Evolutionary conservation across 2,797 vertebrate species (phyloP), one percentile per base, ranked within the genome.

Genomic region (Amblyopsis hoosieri): DNA sequence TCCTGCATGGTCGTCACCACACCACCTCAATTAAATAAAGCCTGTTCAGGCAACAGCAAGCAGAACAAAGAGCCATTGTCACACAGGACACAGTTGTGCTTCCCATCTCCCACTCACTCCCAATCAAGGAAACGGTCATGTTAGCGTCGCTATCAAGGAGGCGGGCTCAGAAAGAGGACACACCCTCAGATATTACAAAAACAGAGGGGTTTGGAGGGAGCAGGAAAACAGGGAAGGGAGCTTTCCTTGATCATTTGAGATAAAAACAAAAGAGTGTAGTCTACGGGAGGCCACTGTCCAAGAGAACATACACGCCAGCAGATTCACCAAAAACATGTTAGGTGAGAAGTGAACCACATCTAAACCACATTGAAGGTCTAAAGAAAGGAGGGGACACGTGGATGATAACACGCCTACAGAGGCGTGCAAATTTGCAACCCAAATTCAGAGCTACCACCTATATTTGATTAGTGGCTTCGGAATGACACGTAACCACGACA

Each of bases 401-500:
- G 7, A 33, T 50, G 51, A 42, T 56, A 65, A 47, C 53, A 37
- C 19, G 23, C 52, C 14, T 69, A 31, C 23, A 45, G 37, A 61
- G 59, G 29, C 6, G 19, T 75, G 79, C 79, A 86, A 76, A 92
- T 91, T 88, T 91, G 88, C 91, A 90, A 81, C 80, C 84, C 80
- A 85, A 89, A 87, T 76, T 82, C 81, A 85, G 81, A 57, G 75
- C 81, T 69, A 84, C 83, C 71, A 81, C 54, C 78, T 83, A 59
- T 88, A 92, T 93, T 93, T 92, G 92, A 94, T 93, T 92, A 93
- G 87, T 90, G 85, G 82, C 83, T 77, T 78, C 78, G 68, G 60
- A 73, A 92, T 90, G 91, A 93, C 90, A 91, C 47, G 80, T 91
- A 93, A 90, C 90, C 90, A 93, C 89, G 93, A 94, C 92, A 93